Evolutionary conservation across 2,888 invertebrate genomes (phyloP), one percentile per base, ranked within the genome.

Genomic region (Xanthia icteritia): DNA sequence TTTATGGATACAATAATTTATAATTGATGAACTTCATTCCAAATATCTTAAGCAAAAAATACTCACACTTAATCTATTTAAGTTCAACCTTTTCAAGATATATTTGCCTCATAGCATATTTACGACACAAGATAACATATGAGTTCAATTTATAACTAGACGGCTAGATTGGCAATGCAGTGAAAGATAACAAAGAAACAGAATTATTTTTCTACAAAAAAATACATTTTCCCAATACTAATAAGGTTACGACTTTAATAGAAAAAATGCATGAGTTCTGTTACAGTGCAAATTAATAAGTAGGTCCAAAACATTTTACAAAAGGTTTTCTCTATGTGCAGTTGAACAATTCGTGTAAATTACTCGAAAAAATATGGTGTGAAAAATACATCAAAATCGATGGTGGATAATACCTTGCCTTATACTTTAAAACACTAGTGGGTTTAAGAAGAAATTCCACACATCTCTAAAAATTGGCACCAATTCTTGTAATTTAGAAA

Each of bases 61-160:
- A 75, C 23, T 36, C 17, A 6, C 13, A 9, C 20, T 65, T 65
- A 27, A 64, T 64, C 20, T 68, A 5, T 27, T 60, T 23, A 11
- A 27, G 13, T 39, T 31, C 2, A 54, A 63, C n/a, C 27, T 56
- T 67, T 63, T 51, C 27, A 56, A 70, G 48, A 70, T 68, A 27
- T 17, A 69, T 84, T 65, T 72, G 17, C 45, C 5, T 48, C 23
- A 23, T 5, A 70, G 36, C 48, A 66, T 77, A 82, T 84, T 77
- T 70, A 70, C 64, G 64, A 64, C 4, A 8, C 60, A 27, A 76
- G 27, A 58, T 54, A 74, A 80, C 51, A n/a, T 75, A 73, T 27
- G 51, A 68, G 64, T n/a, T 60, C 45, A 70, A 84, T 86, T 76
- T 85, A 80, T 60, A 27, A 60, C 56, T 51, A 70, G 85, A 80